A percentile compares a stretch with the other conserved stretches of the same genome.
Conservation (phyloP, 2,797 vertebrate species). For the Microhierax caerulescens region DNA sequence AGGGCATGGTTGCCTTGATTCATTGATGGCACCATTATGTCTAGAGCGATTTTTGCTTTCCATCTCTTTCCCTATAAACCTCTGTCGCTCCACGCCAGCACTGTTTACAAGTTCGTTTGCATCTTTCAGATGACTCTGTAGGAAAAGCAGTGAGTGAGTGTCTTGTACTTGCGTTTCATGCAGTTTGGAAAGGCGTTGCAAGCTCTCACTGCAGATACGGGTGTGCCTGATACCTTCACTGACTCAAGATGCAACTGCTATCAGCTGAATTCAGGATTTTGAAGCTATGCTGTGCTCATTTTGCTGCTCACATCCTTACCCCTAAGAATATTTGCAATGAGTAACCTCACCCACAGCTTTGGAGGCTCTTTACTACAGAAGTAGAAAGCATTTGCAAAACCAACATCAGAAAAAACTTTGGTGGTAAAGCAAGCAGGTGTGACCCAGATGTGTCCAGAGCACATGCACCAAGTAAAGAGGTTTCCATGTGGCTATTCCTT, state of each 20-base stretch:
- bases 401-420: background rate
- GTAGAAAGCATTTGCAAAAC: background rate
- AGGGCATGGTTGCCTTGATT: background rate
- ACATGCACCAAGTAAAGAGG: background rate
- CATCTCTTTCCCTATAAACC: background rate
- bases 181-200: rapidly evolving
- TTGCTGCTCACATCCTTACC: background rate
- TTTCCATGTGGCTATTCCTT: background rate
- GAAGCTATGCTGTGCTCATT: rapidly evolving
- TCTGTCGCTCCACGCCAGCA: background rate
- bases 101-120: rapidly evolving
- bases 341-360: background rate
- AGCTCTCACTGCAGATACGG: background rate
- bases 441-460: background rate
- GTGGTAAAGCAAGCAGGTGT: background rate
- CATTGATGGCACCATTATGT: background rate
- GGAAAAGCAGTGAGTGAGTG: background rate
- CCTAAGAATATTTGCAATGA: background rate
- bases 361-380: background rate
- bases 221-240: background rate
- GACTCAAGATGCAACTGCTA: background rate
- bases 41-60: background rate
- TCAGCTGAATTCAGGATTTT: background rate
- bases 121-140: background rate
- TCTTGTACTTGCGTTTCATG: rapidly evolving